Evolutionary conservation across 2,113 vertebrate genomes (phyloP).

Genomic region (Bothrops jararaca): DNA sequence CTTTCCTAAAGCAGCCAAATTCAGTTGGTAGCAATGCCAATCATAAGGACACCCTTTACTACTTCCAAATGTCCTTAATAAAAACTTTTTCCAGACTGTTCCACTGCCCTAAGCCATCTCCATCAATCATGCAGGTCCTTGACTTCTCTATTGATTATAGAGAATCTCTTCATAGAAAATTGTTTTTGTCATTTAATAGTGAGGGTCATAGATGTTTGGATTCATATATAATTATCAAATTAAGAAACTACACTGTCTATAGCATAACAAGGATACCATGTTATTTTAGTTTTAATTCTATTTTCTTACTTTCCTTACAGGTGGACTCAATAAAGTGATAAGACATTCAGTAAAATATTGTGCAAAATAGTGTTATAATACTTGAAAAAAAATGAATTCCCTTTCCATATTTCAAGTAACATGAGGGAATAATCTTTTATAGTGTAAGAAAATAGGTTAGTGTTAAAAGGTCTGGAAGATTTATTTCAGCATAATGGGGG

Average conservation of each 20-base stretch:
- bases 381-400: background rate
- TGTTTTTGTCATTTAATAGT: background rate
- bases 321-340: background rate
- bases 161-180: conserved; percentile 27
- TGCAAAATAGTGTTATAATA: background rate
- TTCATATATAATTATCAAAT: conserved; percentile 32
- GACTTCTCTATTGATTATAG: conserved; percentile 8
- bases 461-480: background rate
- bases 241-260: conserved; percentile 8
- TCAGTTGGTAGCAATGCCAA: conserved; percentile 1
- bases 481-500: too few species aligned
- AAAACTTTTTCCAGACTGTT: background rate
- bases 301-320: background rate
- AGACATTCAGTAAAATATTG: background rate
- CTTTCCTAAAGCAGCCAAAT: conserved; percentile 22
- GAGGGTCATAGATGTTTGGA: conserved; percentile 11
- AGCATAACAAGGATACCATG: conserved; percentile 6
- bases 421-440: background rate
- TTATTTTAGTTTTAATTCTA: conserved; percentile 18
- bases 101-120: background rate
- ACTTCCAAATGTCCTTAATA: conserved; percentile 8
- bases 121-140: conserved; percentile 12
- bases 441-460: background rate
- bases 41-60: background rate
- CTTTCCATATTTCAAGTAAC: background rate